These are phyloP conservation scores for Dermatophagoides farinae DNA, from an alignment of 1,140 invertebrate species.

Conservation along the genomic window DNA sequence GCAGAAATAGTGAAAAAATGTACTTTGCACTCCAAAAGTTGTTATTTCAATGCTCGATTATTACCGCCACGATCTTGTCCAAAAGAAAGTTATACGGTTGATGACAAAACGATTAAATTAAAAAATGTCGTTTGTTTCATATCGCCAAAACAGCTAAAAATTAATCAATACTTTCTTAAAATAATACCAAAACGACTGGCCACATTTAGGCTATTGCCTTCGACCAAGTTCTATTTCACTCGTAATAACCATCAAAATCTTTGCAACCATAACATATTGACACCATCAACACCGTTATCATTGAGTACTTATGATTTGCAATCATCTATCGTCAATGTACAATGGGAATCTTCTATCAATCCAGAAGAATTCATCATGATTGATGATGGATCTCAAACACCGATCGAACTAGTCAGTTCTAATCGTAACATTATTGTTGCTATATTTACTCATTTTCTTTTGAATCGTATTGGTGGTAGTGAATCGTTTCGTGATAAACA, in stretches of 20 bases:
- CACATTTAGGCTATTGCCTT: slow-evolving; percentile 77
- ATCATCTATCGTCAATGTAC: not conserved
- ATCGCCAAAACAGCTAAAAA: slow-evolving; percentile 45
- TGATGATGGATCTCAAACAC: slow-evolving; percentile 72
- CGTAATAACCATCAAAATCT: slow-evolving; percentile 4
- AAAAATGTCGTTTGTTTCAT: slow-evolving; percentile 68
- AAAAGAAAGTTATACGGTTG: slow-evolving; percentile 22
- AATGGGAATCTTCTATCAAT: slow-evolving; percentile 23
- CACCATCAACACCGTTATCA: too few relatives aligned
- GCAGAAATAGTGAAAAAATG: slow-evolving; percentile 64
- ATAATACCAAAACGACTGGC: slow-evolving; percentile 74
- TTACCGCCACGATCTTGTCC: slow-evolving; percentile 31
- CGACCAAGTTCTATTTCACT: slow-evolving; percentile 46
- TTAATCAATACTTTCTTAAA: slow-evolving; percentile 77
- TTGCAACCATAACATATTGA: too few relatives aligned
- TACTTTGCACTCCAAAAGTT: slow-evolving; percentile 55
- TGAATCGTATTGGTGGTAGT: slow-evolving; percentile 83
- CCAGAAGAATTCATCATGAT: slow-evolving; percentile 44
- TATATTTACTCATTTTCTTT: slow-evolving; percentile 68
- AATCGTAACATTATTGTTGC: slow-evolving; percentile 75
- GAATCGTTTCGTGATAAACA: slow-evolving; percentile 89
- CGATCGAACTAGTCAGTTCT: slow-evolving; percentile 52
- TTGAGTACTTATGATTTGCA: not conserved
- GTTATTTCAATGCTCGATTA: slow-evolving; percentile 63
- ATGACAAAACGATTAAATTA: slow-evolving; percentile 35